phyloP scores from a whole-genome alignment of 2,113 vertebrate species.

The Sylvietta virens region DNA sequence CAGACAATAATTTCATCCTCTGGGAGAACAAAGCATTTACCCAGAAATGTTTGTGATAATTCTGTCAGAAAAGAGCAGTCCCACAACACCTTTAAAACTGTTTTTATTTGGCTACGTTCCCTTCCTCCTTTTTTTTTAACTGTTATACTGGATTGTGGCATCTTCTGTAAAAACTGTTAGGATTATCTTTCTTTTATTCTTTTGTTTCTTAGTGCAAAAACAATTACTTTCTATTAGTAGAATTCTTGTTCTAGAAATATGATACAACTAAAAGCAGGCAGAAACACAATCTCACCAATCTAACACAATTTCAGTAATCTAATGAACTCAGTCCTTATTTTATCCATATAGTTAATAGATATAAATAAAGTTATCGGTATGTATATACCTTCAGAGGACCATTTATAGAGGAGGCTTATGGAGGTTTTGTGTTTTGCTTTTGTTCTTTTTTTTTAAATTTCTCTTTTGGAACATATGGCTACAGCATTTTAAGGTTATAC shows the following conservation, averaged over 20 bases:
- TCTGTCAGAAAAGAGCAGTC: not conserved
- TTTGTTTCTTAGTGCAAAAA: not conserved
- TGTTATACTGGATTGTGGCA: not conserved
- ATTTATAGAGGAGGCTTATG: not conserved
- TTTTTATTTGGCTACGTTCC: not conserved
- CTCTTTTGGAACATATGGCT: not conserved
- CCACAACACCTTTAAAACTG: not conserved
- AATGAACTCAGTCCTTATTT: not conserved
- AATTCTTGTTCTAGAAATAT: not conserved
- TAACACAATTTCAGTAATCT: not conserved
- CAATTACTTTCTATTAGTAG: not conserved
- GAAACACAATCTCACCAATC: not conserved
- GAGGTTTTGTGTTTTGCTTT: rapidly evolving
- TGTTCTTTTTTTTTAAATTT: not conserved
- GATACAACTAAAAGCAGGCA: not conserved
- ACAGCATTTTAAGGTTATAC: not conserved
- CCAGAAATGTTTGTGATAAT: not conserved
- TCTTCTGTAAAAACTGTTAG: not conserved
- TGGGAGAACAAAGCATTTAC: not conserved
- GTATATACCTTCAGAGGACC: not conserved
- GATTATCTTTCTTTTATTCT: not conserved
- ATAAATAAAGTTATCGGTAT: too few relatives aligned
- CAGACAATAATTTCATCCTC: not conserved
- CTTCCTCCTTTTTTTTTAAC: not conserved
- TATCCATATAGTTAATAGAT: not conserved